A percentile compares a stretch with the other conserved stretches of the same genome.
These are phyloP conservation scores for Hippocampus barbouri DNA, from an alignment of 2,113 vertebrate species.

Conservation along the genomic window DNA sequence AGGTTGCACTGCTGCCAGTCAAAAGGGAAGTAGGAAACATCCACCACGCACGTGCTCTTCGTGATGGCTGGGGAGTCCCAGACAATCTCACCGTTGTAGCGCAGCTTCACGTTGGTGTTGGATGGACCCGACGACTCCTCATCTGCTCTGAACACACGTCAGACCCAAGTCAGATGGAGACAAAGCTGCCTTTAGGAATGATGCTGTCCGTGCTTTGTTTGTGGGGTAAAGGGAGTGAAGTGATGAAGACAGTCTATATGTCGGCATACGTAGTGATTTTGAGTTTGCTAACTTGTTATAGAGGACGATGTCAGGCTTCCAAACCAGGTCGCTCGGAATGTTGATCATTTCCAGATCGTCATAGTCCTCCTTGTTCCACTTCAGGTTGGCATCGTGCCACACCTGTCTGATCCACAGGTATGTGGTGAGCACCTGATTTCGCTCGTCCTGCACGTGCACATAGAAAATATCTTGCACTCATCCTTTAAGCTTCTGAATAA, in stretches of 20 bases:
- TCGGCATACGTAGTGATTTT: too few relatives aligned
- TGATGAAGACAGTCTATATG: too few relatives aligned
- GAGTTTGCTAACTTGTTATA: conserved; percentile 86
- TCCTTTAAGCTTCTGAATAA: background rate
- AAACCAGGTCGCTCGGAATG: conserved; percentile 90
- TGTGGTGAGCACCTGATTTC: conserved; percentile 91
- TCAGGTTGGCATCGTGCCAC: conserved; percentile 89
- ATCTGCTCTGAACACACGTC: conserved; percentile 76
- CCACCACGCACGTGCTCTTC: conserved; percentile 93
- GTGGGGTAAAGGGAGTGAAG: background rate
- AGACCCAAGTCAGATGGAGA: background rate
- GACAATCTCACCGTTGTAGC: conserved; percentile 89
- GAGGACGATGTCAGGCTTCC: conserved; percentile 95
- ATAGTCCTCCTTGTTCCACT: conserved; percentile 90
- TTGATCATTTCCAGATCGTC: conserved; percentile 92
- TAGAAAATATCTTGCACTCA: background rate
- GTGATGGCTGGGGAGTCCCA: conserved; percentile 97
- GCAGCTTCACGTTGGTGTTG: conserved; percentile 90
- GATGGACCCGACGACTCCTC: conserved; percentile 86
- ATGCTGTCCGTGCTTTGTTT: background rate
- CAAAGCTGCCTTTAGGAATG: background rate
- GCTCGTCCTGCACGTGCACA: conserved; percentile 80
- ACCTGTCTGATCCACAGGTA: conserved; percentile 95
- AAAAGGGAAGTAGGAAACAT: conserved; percentile 95
- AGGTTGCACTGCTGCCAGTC: conserved; percentile 93